A percentile compares a stretch with the other conserved stretches of the same genome.
phyloP scores from a whole-genome alignment of 1,140 invertebrate species.

The Drosophila bocqueti region DNA sequence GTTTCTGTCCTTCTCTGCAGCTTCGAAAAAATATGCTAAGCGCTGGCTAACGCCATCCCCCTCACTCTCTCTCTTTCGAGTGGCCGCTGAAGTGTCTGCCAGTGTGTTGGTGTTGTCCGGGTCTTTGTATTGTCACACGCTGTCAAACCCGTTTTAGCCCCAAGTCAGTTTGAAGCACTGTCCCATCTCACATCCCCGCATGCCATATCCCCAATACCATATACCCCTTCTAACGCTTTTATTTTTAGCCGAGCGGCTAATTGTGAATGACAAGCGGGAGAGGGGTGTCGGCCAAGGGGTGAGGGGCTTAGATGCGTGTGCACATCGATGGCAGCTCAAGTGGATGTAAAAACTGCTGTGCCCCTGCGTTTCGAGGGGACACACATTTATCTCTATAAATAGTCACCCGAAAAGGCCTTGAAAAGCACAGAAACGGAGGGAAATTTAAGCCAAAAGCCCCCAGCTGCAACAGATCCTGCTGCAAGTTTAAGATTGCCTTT shows the following conservation, averaged over 20 bases:
- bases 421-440: constrained; percentile 2
- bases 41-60: constrained; percentile 30
- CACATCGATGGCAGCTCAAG: constrained; percentile 70
- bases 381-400: constrained; percentile 49
- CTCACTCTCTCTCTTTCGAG: constrained; percentile 13
- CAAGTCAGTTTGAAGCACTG: constrained; percentile 64
- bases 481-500: constrained; percentile 36
- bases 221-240: constrained; percentile 38
- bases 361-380: constrained; percentile 30
- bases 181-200: background rate
- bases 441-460: constrained; percentile 15
- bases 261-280: constrained; percentile 70
- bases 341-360: constrained; percentile 68
- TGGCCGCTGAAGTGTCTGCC: constrained; percentile 32
- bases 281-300: constrained; percentile 1
- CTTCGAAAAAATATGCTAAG: constrained; percentile 66
- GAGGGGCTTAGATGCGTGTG: constrained; percentile 30
- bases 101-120: constrained; percentile 25
- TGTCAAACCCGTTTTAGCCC: constrained; percentile 71
- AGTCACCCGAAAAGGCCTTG: constrained; percentile 31
- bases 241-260: constrained; percentile 78
- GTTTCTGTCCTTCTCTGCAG: constrained; percentile 53
- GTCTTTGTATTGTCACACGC: constrained; percentile 69
- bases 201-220: constrained; percentile 14
- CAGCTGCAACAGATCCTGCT: constrained; percentile 10